phyloP scores from a whole-genome alignment of 2,888 invertebrate species.

The Cheilosia vulpina region DNA sequence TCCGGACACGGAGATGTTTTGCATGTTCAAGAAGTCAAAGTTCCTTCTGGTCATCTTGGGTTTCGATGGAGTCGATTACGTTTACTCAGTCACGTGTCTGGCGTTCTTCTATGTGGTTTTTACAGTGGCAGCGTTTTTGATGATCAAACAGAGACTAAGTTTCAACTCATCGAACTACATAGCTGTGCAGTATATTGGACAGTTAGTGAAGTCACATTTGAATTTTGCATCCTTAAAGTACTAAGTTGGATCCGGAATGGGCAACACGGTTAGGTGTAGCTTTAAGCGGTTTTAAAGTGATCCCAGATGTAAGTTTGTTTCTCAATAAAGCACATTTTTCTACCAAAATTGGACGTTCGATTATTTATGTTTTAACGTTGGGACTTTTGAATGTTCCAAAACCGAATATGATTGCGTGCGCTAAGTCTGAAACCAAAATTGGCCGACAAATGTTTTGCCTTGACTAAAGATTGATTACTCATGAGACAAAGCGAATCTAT shows the following conservation, averaged over 20 bases:
- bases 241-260: constrained; percentile 67
- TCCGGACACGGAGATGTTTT: constrained; percentile 88
- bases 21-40: constrained; percentile 89
- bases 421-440: too few species aligned
- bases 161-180: constrained; percentile 88
- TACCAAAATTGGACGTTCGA: neutral
- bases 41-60: constrained; percentile 90
- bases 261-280: neutral
- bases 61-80: constrained; percentile 88
- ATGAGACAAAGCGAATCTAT: too few species aligned
- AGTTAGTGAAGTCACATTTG: constrained; percentile 88
- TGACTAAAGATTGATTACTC: too few species aligned
- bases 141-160: constrained; percentile 88
- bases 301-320: constrained; percentile 51
- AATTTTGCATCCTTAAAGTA: constrained; percentile 84
- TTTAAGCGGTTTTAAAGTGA: constrained; percentile 68
- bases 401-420: too few species aligned
- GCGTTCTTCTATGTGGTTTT: constrained; percentile 89
- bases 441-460: too few species aligned
- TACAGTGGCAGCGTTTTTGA: constrained; percentile 88
- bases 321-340: constrained; percentile 4
- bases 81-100: constrained; percentile 88
- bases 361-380: too few species aligned
- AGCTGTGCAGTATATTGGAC: constrained; percentile 88
- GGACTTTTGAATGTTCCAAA: too few species aligned